A percentile compares a stretch with the other conserved stretches of the same genome.
Conservation (phyloP, 1,140 invertebrate species). For the Drosophila simulans region DNA sequence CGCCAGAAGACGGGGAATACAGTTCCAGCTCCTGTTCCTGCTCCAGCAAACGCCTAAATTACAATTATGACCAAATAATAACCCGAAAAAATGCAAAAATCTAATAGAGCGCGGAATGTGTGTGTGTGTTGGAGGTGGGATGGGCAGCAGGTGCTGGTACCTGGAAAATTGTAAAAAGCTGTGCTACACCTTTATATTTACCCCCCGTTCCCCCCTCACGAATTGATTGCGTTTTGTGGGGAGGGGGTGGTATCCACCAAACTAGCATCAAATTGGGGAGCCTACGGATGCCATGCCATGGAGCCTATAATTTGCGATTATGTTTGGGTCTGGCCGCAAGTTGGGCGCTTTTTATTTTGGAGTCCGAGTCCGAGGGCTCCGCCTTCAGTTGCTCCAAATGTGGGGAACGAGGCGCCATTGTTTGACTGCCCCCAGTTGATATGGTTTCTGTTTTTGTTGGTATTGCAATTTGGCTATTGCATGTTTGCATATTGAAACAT, state of each 20-base stretch:
- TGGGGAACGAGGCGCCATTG: conserved; percentile 27
- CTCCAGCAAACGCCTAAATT: conserved; percentile 76
- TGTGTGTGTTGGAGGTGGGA: no score
- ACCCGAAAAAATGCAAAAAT: conserved; percentile 76
- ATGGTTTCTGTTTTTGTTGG: conserved; percentile 56
- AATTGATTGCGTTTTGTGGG: conserved; percentile 34
- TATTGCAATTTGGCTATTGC: conserved; percentile 80
- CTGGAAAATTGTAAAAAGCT: conserved; percentile 71
- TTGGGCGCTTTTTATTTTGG: conserved; percentile 10
- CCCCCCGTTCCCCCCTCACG: not conserved
- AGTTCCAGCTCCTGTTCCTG: conserved; percentile 10
- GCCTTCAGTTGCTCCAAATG: conserved; percentile 5
- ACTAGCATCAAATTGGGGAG: conserved; percentile 65
- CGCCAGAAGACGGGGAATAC: conserved; percentile 27
- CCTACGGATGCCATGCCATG: conserved; percentile 61
- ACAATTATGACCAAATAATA: conserved; percentile 83
- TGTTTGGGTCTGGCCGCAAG: conserved; percentile 57
- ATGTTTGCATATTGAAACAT: conserved; percentile 82
- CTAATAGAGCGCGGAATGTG: conserved; percentile 10
- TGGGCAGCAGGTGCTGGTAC: conserved; percentile 27
- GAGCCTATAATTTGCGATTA: conserved; percentile 82
- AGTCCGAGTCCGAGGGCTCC: not conserved
- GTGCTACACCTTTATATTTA: conserved; percentile 47
- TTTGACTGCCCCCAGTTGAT: conserved; percentile 39
- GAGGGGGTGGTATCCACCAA: conserved; percentile 22